Percentiles rank a stretch among this genome's conserved stretches.
Conservation (phyloP, 2,888 invertebrate genomes). For the Pasiphila rectangulata region DNA sequence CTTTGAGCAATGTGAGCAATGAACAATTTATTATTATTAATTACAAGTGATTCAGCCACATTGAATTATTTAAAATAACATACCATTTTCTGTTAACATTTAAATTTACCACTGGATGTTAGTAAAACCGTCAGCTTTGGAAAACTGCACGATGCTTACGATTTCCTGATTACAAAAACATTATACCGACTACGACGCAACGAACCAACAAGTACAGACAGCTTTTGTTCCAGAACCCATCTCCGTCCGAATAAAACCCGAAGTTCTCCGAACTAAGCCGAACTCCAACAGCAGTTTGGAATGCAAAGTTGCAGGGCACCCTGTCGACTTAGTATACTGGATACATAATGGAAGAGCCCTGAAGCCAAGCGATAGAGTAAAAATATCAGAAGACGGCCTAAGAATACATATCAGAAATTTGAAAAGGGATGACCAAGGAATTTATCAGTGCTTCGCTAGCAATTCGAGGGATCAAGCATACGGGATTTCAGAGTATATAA, state of each 20-base stretch:
- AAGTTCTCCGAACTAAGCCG: constrained; percentile 89
- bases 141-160: constrained; percentile 5
- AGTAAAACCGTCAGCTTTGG: no score
- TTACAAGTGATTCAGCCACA: no score
- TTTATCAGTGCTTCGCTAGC: constrained; percentile 94
- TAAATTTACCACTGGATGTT: no score
- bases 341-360: constrained; percentile 87
- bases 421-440: constrained; percentile 91
- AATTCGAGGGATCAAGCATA: constrained; percentile 92
- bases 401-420: constrained; percentile 84
- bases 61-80: no score
- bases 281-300: constrained; percentile 92
- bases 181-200: constrained; percentile 17
- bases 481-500: constrained; percentile 88
- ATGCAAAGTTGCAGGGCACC: constrained; percentile 93
- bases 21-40: no score
- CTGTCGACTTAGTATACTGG: constrained; percentile 90
- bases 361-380: constrained; percentile 79
- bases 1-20: no score
- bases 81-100: no score
- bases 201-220: constrained; percentile 12
- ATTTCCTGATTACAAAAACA: constrained; percentile 16
- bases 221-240: constrained; percentile 83
- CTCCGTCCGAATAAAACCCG: constrained; percentile 89
- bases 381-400: constrained; percentile 72